These are phyloP conservation scores for Hydrolagus affinis DNA, from an alignment of 2,113 vertebrate species.

Conservation along the genomic window DNA sequence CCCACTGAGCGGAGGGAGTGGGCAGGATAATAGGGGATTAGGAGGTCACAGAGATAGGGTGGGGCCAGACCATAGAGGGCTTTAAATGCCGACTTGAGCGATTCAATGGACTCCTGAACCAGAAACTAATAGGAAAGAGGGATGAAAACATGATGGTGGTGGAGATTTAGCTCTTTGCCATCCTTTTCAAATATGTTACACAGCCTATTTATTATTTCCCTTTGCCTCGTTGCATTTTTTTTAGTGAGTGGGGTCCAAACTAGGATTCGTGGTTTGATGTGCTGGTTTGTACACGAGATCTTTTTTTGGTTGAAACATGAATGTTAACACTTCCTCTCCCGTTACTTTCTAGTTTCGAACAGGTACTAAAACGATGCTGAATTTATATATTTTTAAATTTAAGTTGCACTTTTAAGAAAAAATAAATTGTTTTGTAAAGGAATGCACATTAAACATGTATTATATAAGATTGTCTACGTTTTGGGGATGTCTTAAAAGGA, in stretches of 20 bases:
- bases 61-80: no score
- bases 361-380: conserved; percentile 10
- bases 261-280: not conserved
- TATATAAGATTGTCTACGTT: conserved; percentile 11
- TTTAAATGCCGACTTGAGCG: no score
- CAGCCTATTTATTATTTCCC: not conserved
- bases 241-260: not conserved
- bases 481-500: not conserved
- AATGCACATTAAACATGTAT: conserved; percentile 18
- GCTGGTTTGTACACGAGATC: not conserved
- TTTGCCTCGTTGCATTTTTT: not conserved
- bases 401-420: not conserved
- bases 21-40: no score
- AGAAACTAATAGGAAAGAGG: no score
- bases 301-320: not conserved
- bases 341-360: not conserved
- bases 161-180: no score
- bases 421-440: not conserved
- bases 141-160: no score
- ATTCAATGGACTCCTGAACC: no score
- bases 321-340: not conserved
- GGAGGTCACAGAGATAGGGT: no score
- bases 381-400: conserved; percentile 20
- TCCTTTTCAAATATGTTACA: not conserved
- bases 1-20: no score